These are phyloP conservation scores for Leptoclinus maculatus DNA, from an alignment of 2,797 vertebrate species.

Conservation along the genomic window DNA sequence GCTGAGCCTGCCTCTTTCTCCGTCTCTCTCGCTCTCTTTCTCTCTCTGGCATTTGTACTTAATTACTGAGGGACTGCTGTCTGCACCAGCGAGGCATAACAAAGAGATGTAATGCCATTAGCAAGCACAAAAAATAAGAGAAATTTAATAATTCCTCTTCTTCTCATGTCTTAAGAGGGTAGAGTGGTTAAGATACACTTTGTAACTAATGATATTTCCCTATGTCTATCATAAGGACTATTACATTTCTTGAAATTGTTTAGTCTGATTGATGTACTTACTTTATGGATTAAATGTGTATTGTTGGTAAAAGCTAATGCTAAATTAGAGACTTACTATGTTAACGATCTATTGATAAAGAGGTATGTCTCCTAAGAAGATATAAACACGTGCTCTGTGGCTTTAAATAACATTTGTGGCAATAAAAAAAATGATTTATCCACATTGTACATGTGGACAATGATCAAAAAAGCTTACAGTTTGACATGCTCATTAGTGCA, in stretches of 20 bases:
- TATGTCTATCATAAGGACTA: slow-evolving; percentile 30
- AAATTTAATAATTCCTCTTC: slow-evolving; percentile 72
- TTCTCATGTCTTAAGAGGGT: slow-evolving; percentile 63
- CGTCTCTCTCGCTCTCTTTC: slow-evolving; percentile 62
- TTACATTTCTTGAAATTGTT: slow-evolving; percentile 22
- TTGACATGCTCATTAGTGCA: neutral
- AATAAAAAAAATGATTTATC: neutral
- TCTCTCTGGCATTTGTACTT: slow-evolving; percentile 81
- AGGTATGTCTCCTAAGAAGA: neutral
- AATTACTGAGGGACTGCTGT: slow-evolving; percentile 84
- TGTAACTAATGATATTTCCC: slow-evolving; percentile 41
- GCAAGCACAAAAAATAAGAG: slow-evolving; percentile 61
- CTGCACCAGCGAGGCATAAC: slow-evolving; percentile 80
- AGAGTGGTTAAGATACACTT: slow-evolving; percentile 50
- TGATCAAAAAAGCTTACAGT: neutral
- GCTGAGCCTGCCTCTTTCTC: slow-evolving; percentile 80
- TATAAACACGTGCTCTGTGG: neutral
- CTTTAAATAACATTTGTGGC: slow-evolving; percentile 4
- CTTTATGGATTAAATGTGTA: slow-evolving; percentile 20
- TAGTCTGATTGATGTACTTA: slow-evolving; percentile 12
- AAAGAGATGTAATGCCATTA: slow-evolving; percentile 83
- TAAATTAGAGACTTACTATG: neutral
- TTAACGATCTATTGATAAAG: neutral
- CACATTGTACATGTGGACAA: neutral
- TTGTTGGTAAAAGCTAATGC: neutral